Conservation (phyloP, 2,888 invertebrate genomes). For the Mythimna vitellina region DNA sequence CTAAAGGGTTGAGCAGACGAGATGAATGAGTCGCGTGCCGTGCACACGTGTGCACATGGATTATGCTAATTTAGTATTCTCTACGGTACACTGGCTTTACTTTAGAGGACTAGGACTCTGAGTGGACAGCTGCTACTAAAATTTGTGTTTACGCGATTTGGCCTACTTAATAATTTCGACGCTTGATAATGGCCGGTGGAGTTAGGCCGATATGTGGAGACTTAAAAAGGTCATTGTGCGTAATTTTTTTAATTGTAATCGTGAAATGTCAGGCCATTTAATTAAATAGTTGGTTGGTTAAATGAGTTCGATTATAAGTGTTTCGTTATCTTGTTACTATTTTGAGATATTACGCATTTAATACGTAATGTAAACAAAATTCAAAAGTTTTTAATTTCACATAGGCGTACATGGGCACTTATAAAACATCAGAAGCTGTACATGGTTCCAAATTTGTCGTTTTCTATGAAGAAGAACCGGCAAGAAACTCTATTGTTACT, state of each 20-base stretch:
- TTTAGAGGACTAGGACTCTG: conserved; percentile 48
- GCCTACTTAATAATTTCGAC: neutral
- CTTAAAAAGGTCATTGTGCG: neutral
- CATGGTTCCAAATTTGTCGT: no score
- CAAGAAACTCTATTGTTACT: no score
- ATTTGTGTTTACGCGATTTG: neutral
- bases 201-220: neutral
- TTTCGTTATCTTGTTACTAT: conserved; percentile 20
- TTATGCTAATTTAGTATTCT: conserved; percentile 77
- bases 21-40: conserved; percentile 75
- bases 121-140: conserved; percentile 45
- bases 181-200: neutral
- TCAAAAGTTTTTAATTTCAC: no score
- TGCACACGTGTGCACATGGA: conserved; percentile 75
- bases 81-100: conserved; percentile 64
- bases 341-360: conserved; percentile 14
- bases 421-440: no score
- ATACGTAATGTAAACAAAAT: conserved; percentile 10
- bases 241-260: neutral
- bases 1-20: conserved; percentile 74
- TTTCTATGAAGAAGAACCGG: no score
- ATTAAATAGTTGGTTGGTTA: neutral
- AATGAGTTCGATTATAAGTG: conserved; percentile 14
- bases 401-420: no score
- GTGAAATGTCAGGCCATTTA: neutral